A percentile compares a stretch with the other conserved stretches of the same genome.
Conservation (phyloP, 1,140 invertebrate species). For the Eueides isabella region DNA sequence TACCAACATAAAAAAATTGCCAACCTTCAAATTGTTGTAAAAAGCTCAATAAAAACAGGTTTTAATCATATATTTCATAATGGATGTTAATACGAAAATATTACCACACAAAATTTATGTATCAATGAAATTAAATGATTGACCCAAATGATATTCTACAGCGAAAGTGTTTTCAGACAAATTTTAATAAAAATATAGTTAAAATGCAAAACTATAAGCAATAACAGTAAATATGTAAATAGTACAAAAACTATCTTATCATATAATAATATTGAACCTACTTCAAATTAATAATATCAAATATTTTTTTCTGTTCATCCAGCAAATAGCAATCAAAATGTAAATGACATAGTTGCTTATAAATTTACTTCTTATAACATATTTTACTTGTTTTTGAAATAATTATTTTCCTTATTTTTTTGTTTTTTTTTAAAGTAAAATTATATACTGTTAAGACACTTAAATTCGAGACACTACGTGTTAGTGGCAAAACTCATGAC, state of each 20-base stretch:
- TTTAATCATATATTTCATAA: background rate
- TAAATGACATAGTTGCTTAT: no score
- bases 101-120: background rate
- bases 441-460: no score
- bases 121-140: background rate
- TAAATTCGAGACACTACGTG: no score
- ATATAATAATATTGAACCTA: background rate
- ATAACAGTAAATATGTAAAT: background rate
- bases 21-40: constrained; percentile 2
- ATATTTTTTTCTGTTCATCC: no score
- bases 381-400: no score
- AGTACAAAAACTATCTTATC: background rate
- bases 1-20: background rate
- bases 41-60: background rate
- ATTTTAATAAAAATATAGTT: background rate
- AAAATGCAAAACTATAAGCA: background rate
- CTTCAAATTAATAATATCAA: constrained; percentile 2
- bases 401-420: no score
- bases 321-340: no score
- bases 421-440: no score
- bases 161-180: background rate
- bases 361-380: no score
- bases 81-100: background rate
- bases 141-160: background rate
- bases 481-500: no score